phyloP scores from a whole-genome alignment of 2,888 invertebrate genomes.

The Malacosoma neustria region DNA sequence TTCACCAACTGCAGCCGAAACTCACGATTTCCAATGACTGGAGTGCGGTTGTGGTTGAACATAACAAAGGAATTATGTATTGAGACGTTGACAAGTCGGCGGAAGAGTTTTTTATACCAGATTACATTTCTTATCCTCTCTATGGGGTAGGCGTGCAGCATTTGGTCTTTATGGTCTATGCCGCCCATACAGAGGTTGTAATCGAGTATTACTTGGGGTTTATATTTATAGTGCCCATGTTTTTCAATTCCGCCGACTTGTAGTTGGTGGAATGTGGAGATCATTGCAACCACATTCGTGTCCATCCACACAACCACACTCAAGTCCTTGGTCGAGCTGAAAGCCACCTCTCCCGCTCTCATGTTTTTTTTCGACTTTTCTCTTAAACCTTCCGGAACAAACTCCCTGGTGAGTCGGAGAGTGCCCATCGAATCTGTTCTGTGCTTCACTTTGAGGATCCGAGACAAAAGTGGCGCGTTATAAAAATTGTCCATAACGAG shows the following conservation, averaged over 20 bases:
- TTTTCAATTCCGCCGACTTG: constrained; percentile 6
- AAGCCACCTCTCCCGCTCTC: constrained; percentile 11
- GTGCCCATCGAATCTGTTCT: constrained; percentile 16
- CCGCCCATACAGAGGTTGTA: not conserved
- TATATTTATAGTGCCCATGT: constrained; percentile 1
- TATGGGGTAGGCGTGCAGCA: not conserved
- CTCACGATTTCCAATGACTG: too few relatives aligned
- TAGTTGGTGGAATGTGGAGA: constrained; percentile 14
- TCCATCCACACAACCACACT: constrained; percentile 39
- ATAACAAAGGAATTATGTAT: not conserved
- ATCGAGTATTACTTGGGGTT: not conserved
- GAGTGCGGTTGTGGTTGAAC: too few relatives aligned
- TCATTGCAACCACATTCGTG: constrained; percentile 18
- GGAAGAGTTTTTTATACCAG: not conserved
- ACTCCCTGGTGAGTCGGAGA: constrained; percentile 11
- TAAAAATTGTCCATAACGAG: constrained; percentile 21
- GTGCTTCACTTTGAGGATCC: constrained; percentile 14
- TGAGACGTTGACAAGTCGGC: not conserved
- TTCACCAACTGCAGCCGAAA: too few relatives aligned
- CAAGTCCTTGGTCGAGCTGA: constrained; percentile 16
- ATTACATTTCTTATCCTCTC: not conserved
- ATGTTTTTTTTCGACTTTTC: constrained; percentile 11
- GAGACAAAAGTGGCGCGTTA: constrained; percentile 18
- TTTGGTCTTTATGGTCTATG: not conserved
- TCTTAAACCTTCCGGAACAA: constrained; percentile 9